These are phyloP conservation scores for Adoxophyes honmai DNA, from an alignment of 1,140 invertebrate genomes.

Conservation along the genomic window DNA sequence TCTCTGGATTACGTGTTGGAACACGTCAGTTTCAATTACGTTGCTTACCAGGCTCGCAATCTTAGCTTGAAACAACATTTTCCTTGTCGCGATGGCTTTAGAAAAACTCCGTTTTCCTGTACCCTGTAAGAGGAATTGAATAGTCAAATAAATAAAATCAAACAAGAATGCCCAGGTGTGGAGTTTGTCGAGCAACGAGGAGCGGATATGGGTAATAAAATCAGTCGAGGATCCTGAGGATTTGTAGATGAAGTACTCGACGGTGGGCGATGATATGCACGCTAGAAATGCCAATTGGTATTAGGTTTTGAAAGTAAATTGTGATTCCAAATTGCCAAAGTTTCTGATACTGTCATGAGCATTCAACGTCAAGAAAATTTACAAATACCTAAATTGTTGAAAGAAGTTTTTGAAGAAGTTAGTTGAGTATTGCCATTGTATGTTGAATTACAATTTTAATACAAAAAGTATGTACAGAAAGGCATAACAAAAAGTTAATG, in stretches of 20 bases:
- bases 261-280: background rate
- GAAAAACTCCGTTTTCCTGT: background rate
- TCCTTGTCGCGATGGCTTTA: background rate
- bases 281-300: too few species aligned
- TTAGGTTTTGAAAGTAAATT: too few species aligned
- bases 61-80: background rate
- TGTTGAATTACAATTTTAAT: too few species aligned
- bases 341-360: too few species aligned
- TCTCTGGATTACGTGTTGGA: background rate
- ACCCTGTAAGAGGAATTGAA: background rate
- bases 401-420: too few species aligned
- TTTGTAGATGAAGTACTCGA: background rate
- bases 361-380: too few species aligned
- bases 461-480: too few species aligned
- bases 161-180: background rate
- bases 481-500: too few species aligned
- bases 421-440: too few species aligned
- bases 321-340: too few species aligned
- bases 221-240: background rate
- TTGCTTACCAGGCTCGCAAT: background rate
- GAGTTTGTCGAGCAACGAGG: background rate
- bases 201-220: background rate
- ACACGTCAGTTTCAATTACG: slow-evolving; percentile 10
- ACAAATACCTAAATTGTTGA: too few species aligned
- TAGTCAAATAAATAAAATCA: background rate